phyloP scores from a whole-genome alignment of 2,888 invertebrate species.

The Catocala fraxini region DNA sequence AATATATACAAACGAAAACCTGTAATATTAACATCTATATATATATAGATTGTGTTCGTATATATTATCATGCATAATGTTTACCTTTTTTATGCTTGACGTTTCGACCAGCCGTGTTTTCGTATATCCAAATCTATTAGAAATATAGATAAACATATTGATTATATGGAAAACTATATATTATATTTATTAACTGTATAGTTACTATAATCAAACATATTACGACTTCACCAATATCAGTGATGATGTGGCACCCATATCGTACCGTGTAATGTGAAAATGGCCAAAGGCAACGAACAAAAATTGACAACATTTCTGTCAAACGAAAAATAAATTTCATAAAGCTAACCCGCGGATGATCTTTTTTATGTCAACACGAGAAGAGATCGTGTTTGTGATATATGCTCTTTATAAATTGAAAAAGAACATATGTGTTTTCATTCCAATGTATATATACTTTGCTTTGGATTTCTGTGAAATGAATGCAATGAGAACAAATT shows the following conservation, averaged over 20 bases:
- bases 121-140: too few species aligned
- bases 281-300: slow-evolving; percentile 10
- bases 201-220: not conserved
- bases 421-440: slow-evolving; percentile 9
- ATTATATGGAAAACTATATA: too few species aligned
- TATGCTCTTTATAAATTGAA: slow-evolving; percentile 23
- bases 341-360: slow-evolving; percentile 12
- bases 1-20: too few species aligned
- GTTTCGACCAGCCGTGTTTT: too few species aligned
- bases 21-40: too few species aligned
- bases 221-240: not conserved
- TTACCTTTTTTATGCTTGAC: too few species aligned
- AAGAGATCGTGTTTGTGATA: slow-evolving; percentile 14
- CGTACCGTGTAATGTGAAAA: slow-evolving; percentile 2
- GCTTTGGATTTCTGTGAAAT: too few species aligned
- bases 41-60: too few species aligned
- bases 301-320: slow-evolving; percentile 16
- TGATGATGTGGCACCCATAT: slow-evolving; percentile 2
- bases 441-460: not conserved
- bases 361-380: slow-evolving; percentile 17
- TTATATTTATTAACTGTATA: not conserved
- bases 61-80: too few species aligned
- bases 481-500: too few species aligned
- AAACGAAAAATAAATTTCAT: slow-evolving; percentile 24
- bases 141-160: too few species aligned